A percentile compares a stretch with the other conserved stretches of the same genome.
phyloP scores from a whole-genome alignment of 2,888 invertebrate species.

The Carterocephalus palaemon region DNA sequence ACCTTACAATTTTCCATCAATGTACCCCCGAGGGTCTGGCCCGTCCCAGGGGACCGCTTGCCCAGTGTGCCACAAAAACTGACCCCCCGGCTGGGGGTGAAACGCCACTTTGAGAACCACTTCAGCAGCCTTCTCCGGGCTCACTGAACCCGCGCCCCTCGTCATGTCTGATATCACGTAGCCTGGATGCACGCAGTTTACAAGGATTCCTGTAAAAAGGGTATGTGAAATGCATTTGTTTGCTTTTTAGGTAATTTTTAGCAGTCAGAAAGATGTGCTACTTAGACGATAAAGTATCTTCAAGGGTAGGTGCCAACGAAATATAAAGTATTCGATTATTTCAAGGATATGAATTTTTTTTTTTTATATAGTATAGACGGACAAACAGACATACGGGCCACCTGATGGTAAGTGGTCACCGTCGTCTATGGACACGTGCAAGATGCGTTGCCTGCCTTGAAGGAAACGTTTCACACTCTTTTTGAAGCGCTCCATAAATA shows the following conservation, averaged over 20 bases:
- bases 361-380: no score
- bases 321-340: no score
- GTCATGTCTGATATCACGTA: conserved; percentile 71
- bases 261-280: no score
- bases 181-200: conserved; percentile 68
- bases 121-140: conserved; percentile 49
- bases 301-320: no score
- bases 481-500: no score
- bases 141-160: conserved; percentile 49
- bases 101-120: conserved; percentile 43
- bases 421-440: no score
- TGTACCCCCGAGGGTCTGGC: conserved; percentile 57
- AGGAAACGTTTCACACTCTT: no score
- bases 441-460: no score
- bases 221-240: background rate
- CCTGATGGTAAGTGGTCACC: no score
- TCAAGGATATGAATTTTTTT: no score
- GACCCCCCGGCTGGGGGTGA: conserved; percentile 40
- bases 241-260: background rate
- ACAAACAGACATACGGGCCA: no score
- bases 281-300: no score
- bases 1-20: conserved; percentile 45
- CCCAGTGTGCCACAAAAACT: conserved; percentile 60
- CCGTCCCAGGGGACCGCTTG: conserved; percentile 59
- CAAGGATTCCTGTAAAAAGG: conserved; percentile 47